phyloP scores from a whole-genome alignment of 2,113 vertebrate species.

The Calidris pygmaea region DNA sequence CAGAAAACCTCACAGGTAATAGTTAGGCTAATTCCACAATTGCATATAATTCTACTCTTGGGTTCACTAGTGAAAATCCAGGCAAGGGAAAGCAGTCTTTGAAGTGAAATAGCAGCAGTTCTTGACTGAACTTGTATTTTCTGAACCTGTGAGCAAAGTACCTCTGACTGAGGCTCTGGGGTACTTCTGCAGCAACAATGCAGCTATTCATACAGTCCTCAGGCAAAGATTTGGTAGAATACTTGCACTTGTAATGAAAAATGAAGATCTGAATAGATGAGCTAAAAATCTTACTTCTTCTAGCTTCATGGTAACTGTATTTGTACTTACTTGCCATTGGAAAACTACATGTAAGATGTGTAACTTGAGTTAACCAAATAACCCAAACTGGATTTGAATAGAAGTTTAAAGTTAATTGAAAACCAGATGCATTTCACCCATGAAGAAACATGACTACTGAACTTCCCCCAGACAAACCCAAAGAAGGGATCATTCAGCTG shows the following conservation, averaged over 20 bases:
- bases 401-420: not conserved
- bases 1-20: not conserved
- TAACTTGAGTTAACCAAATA: not conserved
- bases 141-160: not conserved
- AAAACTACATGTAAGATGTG: not conserved
- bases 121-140: not conserved
- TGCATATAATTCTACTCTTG: not conserved
- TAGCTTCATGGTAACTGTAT: not conserved
- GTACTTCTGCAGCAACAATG: not conserved
- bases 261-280: not conserved
- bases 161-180: not conserved
- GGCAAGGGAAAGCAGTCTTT: not conserved
- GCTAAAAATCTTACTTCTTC: not conserved
- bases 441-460: not conserved
- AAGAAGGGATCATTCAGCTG: not conserved
- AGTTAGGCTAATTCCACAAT: not conserved
- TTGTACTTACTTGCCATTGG: not conserved
- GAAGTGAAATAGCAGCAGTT: not conserved
- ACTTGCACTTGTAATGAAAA: not conserved
- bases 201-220: not conserved
- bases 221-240: not conserved
- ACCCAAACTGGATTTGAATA: not conserved
- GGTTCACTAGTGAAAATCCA: not conserved
- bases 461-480: not conserved
- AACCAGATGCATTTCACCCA: not conserved